Base-by-base conservation (phyloP, 2,888 invertebrate genomes). In the Agrotis exclamationis region DNA sequence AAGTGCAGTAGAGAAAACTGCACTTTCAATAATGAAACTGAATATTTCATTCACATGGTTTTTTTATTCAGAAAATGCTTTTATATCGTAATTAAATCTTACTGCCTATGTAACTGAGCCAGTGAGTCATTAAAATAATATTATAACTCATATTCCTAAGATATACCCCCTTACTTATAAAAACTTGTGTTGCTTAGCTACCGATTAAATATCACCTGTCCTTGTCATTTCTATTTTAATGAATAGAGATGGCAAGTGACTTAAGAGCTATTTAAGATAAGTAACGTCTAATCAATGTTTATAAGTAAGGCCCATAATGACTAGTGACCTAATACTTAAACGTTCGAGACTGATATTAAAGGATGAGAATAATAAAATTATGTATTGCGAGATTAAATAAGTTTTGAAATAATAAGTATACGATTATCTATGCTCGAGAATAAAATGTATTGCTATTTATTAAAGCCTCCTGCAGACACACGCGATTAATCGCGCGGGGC, bases 71-170 rank as follows among this genome's bases (percentile, higher is more conserved):
- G 3, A 33, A 22, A 39, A 18, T 13, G 24, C 9, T 58, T 48
- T 56, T n/a, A 39, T 51, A 22, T 11, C 1, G 16, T 47, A 39
- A 20, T 47, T 5, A 39, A 5, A n/a, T n/a, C 28, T 28, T 28
- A 28, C 28, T 28, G 5, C 28, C 5, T 28, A 28, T 5, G 28
- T 28, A 28, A 28, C 28, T 4, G 5, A 28, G 39, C 11, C 39
- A 39, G 39, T 39, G 11, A 39, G 1, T 39, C 56, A 70, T 78
- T 58, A 57, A 64, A 63, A 45, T 20, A 51, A 62, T 53, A 44
- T 6, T 51, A 4, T 2, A 20, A 13, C 45, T 63, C 24, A 54
- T 28, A 47, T 59, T 50, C 53, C 28, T n/a, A n/a, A n/a, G n/a
- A n/a, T n/a, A n/a, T n/a, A n/a, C n/a, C n/a, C n/a, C n/a, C n/a